Evolutionary conservation across 2,113 vertebrate genomes (phyloP).

Genomic region (Sula dactylatra): DNA sequence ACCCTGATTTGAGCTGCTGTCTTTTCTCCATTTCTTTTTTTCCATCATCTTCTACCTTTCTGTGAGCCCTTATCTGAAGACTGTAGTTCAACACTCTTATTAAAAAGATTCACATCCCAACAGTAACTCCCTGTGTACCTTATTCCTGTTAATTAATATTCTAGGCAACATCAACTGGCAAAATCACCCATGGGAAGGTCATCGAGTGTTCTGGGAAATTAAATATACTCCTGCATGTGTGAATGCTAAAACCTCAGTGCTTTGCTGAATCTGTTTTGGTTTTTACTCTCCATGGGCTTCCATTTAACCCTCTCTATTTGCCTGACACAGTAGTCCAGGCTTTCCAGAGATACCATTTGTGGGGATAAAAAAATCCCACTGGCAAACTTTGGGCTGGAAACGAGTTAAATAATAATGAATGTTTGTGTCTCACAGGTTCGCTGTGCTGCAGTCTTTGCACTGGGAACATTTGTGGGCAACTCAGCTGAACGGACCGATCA

Average conservation of each 20-base stretch:
- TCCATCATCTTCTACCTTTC: neutral
- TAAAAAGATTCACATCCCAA: neutral
- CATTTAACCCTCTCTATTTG: neutral
- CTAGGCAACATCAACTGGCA: neutral
- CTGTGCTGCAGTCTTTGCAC: conserved; percentile 91
- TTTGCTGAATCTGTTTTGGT: neutral
- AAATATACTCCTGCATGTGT: neutral
- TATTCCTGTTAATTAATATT: neutral
- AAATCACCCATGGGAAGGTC: conserved; percentile 14
- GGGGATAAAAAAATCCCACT: rapidly evolving
- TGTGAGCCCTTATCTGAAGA: neutral
- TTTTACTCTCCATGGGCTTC: neutral
- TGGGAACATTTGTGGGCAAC: conserved; percentile 96
- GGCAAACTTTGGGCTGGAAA: neutral
- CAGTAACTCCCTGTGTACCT: neutral
- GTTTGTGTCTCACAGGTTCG: conserved; percentile 80
- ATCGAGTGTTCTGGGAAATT: neutral
- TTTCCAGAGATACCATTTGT: neutral
- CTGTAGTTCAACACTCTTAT: neutral
- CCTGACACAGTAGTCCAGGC: neutral
- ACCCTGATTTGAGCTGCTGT: neutral
- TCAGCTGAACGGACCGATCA: conserved; percentile 94
- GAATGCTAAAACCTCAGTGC: neutral
- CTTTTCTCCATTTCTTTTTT: neutral
- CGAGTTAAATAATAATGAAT: neutral